Base-by-base conservation (phyloP, 2,113 vertebrate species). In the Calidris pugnax region DNA sequence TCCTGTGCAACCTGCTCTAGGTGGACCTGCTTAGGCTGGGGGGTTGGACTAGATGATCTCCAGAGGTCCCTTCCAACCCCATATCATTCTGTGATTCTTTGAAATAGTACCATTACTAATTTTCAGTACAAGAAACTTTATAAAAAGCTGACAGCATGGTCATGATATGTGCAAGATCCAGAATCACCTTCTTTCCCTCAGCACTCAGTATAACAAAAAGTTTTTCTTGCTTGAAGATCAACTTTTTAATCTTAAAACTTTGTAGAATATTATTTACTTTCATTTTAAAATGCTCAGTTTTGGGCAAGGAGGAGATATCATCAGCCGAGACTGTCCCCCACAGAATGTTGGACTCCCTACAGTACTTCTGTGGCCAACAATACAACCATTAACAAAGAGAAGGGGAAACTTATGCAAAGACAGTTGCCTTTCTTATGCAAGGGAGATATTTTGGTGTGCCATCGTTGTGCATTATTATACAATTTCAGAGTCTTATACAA, bases 391-490 rank as follows among this genome's bases (percentile, higher is more conserved):
- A 90, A 75, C 68, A 83, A 87, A 80, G 28, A 91, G 2, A 55
- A 77, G 17, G 64, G 62, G 79, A 95, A 20, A 7, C 45, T 80
- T 89, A 57, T 17, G 50, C 64, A 27, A 88, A 93, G 30, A 86
- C 32, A 21, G 50, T 59, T 71, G 55, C 68, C 48, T 90, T 86
- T 85, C 76, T 90, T 28, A 91, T 89, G 85, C 80, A 95, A 89
- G 62, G 76, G 30, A 86, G 64, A 55, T 94, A 43, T 68, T 96
- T 85, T 78, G 41, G 72, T 53, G 63, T 87, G 74, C 50, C 45
- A 64, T 69, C n/a, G 23, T 43, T 35, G 22, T 57, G 26, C 41
- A 26, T 77, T 62, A 50, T 55, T 59, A 11, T 23, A 27, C 57
- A 37, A n/a, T 69, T 86, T 62, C 50, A 32, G 43, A 80, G 33